These are phyloP conservation scores for Dusona sp. DNA, from an alignment of 2,888 invertebrate genomes.

Conservation along the genomic window DNA sequence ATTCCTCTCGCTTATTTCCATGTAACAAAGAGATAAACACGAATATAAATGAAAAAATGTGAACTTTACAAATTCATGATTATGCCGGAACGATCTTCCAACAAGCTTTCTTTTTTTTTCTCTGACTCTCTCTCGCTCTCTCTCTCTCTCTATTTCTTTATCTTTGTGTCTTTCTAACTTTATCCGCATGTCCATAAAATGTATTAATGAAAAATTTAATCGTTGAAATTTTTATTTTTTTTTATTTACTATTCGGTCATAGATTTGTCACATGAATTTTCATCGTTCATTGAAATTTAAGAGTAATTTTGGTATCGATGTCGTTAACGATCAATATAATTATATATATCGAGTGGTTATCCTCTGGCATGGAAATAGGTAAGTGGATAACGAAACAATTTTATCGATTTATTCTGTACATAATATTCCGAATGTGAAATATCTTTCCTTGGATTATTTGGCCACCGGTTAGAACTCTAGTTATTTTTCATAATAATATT, in stretches of 20 bases:
- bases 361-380: conserved; percentile 82
- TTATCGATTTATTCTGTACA: conserved; percentile 26
- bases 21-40: conserved; percentile 75
- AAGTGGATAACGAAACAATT: conserved; percentile 73
- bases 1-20: conserved; percentile 75
- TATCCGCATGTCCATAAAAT: conserved; percentile 47
- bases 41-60: conserved; percentile 42
- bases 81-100: conserved; percentile 17
- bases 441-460: background rate
- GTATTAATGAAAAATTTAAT: conserved; percentile 12
- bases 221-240: conserved; percentile 3
- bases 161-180: background rate
- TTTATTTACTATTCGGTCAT: conserved; percentile 31
- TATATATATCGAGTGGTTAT: conserved; percentile 75
- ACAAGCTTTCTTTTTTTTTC: conserved; percentile 24
- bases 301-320: conserved; percentile 59
- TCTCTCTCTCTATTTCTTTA: background rate
- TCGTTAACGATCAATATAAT: conserved; percentile 63
- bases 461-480: conserved; percentile 19
- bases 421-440: conserved; percentile 28
- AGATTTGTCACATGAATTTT: conserved; percentile 36
- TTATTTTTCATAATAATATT: conserved; percentile 1
- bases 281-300: conserved; percentile 50
- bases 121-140: conserved; percentile 4
- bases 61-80: conserved; percentile 5